Evolutionary conservation across 2,888 invertebrate species (phyloP), one percentile per base, ranked within the genome.

Genomic region (Troilus luridus): DNA sequence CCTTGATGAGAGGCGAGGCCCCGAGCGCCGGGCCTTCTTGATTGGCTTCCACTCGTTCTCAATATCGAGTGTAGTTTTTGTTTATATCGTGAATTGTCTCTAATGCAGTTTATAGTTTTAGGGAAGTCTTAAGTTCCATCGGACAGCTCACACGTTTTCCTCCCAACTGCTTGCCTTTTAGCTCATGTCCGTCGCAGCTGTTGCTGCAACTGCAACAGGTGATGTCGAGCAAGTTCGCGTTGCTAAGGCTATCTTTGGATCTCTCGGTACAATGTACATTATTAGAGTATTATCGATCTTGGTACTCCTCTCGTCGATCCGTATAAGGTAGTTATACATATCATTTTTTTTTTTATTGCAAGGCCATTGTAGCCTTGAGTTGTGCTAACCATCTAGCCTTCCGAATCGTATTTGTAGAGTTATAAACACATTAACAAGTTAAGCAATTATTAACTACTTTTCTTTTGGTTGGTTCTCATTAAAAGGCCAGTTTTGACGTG

Each of bases 31-130:
- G 59, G 7, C 62, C 9, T 62, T 5, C 64, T 64, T n/a, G 9
- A 9, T n/a, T 10, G 11, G n/a, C n/a, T n/a, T n/a, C 1, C 14
- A 3, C 12, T n/a, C 21, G 10, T 7, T 6, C 8, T 64, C 7
- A n/a, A 1, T n/a, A n/a, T 9, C n/a, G 64, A n/a, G 8, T 64
- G 64, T 64, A 64, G 64, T 64, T 64, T n/a, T 64, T 0, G n/a
- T 41, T 41, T 41, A 41, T 41, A n/a, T n/a, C 1, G 10, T n/a
- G 3, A 6, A 8, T 62, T 62, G 9, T 21, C 1, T 14, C n/a
- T 64, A n/a, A 64, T 64, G n/a, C n/a, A n/a, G 64, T 64, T n/a
- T 64, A 64, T 64, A 64, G 64, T 64, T 64, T 64, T 64, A 64
- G 64, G 64, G 64, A 64, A 64, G 64, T 64, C 64, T 64, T 64